Evolutionary conservation across 2,888 invertebrate species (phyloP), one percentile per base, ranked within the genome.

Genomic region (Resseliella maxima): DNA sequence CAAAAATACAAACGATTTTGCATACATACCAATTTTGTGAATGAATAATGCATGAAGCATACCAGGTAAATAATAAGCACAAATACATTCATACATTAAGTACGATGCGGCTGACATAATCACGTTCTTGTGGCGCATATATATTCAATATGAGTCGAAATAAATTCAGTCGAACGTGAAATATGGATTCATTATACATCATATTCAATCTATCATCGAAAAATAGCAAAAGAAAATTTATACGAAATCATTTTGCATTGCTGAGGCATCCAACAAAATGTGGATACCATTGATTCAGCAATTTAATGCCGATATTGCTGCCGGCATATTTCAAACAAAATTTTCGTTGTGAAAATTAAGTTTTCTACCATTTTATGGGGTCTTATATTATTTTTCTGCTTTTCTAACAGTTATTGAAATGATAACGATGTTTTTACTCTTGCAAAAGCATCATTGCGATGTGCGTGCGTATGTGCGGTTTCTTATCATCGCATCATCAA

Each of bases 1-100:
- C 59, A 72, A 72, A 72, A 72, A 72, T 21, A 72, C 24, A 3
- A 24, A 6, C 24, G 59, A 59, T 59, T 72, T 72, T 72, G 35
- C 72, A 72, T 72, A 72, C 15, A 31, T 12, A 72, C 12, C 12
- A 15, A 50, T 18, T 50, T 72, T 72, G 31, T 5, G 1, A 15
- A 72, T 35, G 72, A 72, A 72, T 72, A 31, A 72, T 72, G 72
- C 72, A 72, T 72, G 72, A n/a, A 72, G 72, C 72, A 12, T 3
- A 35, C 15, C 31, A 72, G 72, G 72, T 72, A 72, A 72, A 72
- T 72, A 31, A 15, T 10, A 72, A 72, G 31, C 72, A 41, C 41
- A 8, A 50, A 50, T 15, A 50, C 46, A 50, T 18, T 15, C 18
- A 50, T 18, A 50, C 2, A 8, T 15, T 15, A 6, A 50, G 46